These are phyloP conservation scores for Scrobipalpa atriplicella DNA, from an alignment of 2,888 invertebrate species.

Conservation along the genomic window DNA sequence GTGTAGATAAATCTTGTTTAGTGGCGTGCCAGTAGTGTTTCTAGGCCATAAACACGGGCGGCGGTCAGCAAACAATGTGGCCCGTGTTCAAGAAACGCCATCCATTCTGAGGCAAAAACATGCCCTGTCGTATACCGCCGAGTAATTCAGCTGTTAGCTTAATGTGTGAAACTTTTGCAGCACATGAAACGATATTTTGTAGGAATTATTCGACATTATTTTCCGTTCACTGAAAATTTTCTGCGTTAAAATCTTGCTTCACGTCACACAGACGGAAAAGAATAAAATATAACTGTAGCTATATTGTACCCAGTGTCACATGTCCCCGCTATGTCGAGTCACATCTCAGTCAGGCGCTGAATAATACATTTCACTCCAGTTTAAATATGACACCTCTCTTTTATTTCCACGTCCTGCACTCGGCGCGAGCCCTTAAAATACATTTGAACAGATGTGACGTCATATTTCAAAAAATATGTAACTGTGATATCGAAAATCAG, in stretches of 20 bases:
- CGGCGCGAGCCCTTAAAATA: constrained; percentile 21
- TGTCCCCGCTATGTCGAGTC: constrained; percentile 9
- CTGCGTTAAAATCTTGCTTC: constrained; percentile 19
- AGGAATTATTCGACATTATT: constrained; percentile 4
- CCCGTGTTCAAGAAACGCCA: constrained; percentile 60
- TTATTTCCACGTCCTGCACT: constrained; percentile 54
- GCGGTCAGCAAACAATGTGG: constrained; percentile 68
- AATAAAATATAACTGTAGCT: constrained; percentile 4
- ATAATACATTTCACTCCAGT: constrained; percentile 70
- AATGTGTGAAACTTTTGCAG: neutral
- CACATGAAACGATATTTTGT: neutral
- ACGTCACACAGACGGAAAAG: neutral
- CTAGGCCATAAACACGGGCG: constrained; percentile 62
- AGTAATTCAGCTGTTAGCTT: constrained; percentile 35
- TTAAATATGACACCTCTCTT: constrained; percentile 67
- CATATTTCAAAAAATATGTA: neutral
- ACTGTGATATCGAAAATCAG: neutral
- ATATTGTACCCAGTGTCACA: constrained; percentile 3
- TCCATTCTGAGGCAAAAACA: constrained; percentile 64
- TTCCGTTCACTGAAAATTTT: constrained; percentile 11
- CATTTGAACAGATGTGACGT: neutral
- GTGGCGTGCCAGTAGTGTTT: constrained; percentile 51
- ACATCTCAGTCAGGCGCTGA: constrained; percentile 55
- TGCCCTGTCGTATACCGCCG: constrained; percentile 39
- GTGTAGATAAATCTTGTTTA: constrained; percentile 57